Conservation (phyloP, 2,113 vertebrate genomes). For the Dicrurus megarhynchus region DNA sequence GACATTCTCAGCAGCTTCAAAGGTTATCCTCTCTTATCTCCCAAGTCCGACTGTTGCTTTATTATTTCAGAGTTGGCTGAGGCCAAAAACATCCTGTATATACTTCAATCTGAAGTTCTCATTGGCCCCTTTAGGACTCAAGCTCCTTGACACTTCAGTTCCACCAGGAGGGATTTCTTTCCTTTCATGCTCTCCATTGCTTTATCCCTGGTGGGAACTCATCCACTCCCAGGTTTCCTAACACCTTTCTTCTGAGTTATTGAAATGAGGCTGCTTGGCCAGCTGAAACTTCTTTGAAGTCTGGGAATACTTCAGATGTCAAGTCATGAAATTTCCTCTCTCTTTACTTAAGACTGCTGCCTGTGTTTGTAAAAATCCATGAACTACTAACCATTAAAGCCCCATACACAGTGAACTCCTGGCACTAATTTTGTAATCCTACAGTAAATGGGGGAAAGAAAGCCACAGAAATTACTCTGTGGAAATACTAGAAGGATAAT, state of each 20-base stretch:
- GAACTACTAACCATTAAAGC: slow-evolving; percentile 11
- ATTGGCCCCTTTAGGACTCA: neutral
- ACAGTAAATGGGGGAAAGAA: neutral
- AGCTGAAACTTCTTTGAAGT: slow-evolving; percentile 51
- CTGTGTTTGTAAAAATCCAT: slow-evolving; percentile 45
- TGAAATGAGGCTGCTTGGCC: slow-evolving; percentile 35
- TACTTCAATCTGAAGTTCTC: slow-evolving; percentile 2
- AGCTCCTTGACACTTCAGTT: neutral
- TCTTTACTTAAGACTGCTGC: slow-evolving; percentile 24
- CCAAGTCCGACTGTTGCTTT: neutral
- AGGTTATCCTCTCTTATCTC: neutral
- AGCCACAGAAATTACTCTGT: slow-evolving; percentile 16
- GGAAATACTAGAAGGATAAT: slow-evolving; percentile 10
- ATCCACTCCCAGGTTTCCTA: slow-evolving; percentile 10
- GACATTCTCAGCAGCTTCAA: neutral
- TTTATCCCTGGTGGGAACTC: neutral
- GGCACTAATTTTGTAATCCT: slow-evolving; percentile 12
- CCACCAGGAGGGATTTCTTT: neutral
- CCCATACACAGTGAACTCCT: neutral
- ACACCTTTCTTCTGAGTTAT: slow-evolving; percentile 13
- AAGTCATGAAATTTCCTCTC: slow-evolving; percentile 39
- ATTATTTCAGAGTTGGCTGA: neutral
- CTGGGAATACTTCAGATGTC: slow-evolving; percentile 55
- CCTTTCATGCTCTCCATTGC: neutral
- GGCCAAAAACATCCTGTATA: neutral